phyloP scores from a whole-genome alignment of 2,888 invertebrate genomes.

The Monopis laevigella region DNA sequence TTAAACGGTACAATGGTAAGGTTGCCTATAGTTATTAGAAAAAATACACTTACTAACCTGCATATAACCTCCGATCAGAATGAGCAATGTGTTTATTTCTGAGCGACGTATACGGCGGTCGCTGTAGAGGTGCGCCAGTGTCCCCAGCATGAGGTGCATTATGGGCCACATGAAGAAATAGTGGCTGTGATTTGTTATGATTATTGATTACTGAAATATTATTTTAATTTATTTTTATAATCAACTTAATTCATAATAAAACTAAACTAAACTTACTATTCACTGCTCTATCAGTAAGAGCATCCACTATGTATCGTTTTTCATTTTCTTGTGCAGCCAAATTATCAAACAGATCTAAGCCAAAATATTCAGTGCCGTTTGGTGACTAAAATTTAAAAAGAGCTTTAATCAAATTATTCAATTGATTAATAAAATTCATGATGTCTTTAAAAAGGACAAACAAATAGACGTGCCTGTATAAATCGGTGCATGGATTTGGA shows the following conservation, averaged over 20 bases:
- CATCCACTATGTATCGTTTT: conserved; percentile 47
- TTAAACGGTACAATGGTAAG: not conserved
- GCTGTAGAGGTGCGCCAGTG: conserved; percentile 75
- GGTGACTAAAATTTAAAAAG: too few species aligned
- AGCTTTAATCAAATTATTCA: too few species aligned
- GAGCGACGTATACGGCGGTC: conserved; percentile 72
- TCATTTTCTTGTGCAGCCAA: conserved; percentile 40
- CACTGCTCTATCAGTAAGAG: conserved; percentile 47
- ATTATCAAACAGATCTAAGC: conserved; percentile 47
- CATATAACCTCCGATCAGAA: conserved; percentile 74
- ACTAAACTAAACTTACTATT: conserved; percentile 32
- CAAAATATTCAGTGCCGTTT: conserved; percentile 39
- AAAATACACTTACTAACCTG: conserved; percentile 60
- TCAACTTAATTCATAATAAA: not conserved
- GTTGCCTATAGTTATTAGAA: not conserved
- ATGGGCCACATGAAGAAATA: conserved; percentile 85
- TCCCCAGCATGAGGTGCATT: conserved; percentile 85
- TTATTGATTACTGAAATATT: conserved; percentile 61
- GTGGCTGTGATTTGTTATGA: conserved; percentile 70
- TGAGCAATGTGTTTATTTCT: conserved; percentile 77
- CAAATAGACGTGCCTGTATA: too few species aligned
- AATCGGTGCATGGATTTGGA: too few species aligned
- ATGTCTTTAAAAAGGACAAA: too few species aligned
- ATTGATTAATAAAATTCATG: too few species aligned
- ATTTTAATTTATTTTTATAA: not conserved